Base-by-base conservation (phyloP, 2,113 vertebrate species). In the Callaeas wilsoni region DNA sequence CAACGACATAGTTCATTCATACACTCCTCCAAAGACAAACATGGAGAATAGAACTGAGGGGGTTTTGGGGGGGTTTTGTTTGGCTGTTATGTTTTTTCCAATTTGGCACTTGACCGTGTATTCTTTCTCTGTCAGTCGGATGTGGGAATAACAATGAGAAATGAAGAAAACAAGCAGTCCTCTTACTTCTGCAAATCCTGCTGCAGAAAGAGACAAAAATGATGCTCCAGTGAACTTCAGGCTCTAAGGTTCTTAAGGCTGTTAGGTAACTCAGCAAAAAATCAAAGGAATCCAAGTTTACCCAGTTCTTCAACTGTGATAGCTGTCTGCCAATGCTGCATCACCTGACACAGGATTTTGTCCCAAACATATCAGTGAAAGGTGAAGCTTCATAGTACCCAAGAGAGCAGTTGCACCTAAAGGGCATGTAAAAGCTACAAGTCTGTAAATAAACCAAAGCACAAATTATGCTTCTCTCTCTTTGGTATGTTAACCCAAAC, bases 231-330 rank as follows among this genome's bases (percentile, higher is more conserved):
- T 62, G 77, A 84, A 69, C 26, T 69, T 15, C 15, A 69, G 41
- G 15, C 15, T 75, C 64, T 67, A 75, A 64, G 62, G 27, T 8
- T 55, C 7, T 78, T 59, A 33, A 0, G 1, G 21, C 32, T 89
- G 37, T 41, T 69, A 37, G 21, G 20, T 33, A 89, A 89, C 71
- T 44, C 19, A 46, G 59, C 52, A 77, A 83, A 21, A 46, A 50
- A 80, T 86, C 50, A 91, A 47, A 85, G 37, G 13, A 65, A 91
- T 62, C 35, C 56, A 84, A 75, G 13, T 52, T 96, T 63, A 82
- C 13, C 10, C 56, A 50, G 37, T 79, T 78, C 73, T 60, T 86
- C 85, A 74, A 0, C 49, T 62, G 13, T 60, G 44, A 76, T 37
- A 85, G 21, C 16, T 84, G 4, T 49, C 62, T 93, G 63, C 57